Evolutionary conservation across 2,113 vertebrate species (phyloP).

Genomic region (Elachura formosa): DNA sequence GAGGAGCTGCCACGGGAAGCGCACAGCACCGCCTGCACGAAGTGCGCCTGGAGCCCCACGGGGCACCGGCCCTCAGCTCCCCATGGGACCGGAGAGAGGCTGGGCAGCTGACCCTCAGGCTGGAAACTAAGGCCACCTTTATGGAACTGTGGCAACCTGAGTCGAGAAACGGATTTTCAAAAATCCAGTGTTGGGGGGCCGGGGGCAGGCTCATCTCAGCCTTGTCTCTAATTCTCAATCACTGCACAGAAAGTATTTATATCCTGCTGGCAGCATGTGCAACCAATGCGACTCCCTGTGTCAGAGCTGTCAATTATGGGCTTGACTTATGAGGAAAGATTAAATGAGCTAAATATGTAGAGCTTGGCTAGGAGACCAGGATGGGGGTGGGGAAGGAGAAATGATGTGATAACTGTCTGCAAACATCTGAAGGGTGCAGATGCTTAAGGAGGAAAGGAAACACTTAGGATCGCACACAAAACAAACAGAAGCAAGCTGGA

Average conservation of each 20-base stretch:
- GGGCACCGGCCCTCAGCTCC: background rate
- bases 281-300: conserved; percentile 56
- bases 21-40: too few relatives aligned
- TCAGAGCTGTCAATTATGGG: conserved; percentile 64
- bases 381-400: conserved; percentile 39
- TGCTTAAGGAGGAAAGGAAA: conserved; percentile 57
- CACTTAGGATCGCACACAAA: conserved; percentile 33
- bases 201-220: background rate
- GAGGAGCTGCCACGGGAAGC: too few relatives aligned
- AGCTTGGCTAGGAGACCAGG: conserved; percentile 54
- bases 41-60: background rate
- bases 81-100: background rate
- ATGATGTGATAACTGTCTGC: conserved; percentile 53
- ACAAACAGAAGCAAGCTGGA: conserved; percentile 29
- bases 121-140: background rate
- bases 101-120: background rate
- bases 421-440: conserved; percentile 60
- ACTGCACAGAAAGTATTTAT: conserved; percentile 56
- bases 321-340: conserved; percentile 65
- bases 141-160: background rate
- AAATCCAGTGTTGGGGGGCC: background rate
- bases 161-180: background rate
- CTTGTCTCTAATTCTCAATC: conserved; percentile 49
- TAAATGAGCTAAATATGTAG: conserved; percentile 69
- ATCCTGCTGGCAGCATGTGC: conserved; percentile 64